These are phyloP conservation scores for Dynastes hyllus DNA, from an alignment of 2,888 invertebrate species.

Conservation along the genomic window DNA sequence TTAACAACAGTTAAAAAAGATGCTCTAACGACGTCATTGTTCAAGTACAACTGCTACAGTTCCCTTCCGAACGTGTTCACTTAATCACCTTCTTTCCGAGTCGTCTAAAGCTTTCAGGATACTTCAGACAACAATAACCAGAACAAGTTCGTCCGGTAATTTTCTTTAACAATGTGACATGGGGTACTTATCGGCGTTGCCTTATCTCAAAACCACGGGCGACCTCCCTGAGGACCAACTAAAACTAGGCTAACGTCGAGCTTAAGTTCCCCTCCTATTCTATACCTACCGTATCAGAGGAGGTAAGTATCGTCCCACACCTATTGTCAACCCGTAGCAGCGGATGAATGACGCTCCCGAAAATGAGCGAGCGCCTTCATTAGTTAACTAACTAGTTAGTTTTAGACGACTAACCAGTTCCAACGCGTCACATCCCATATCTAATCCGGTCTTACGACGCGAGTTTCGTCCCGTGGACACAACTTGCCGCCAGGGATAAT, in stretches of 20 bases:
- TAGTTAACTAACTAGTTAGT: conserved; percentile 24
- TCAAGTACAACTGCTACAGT: too few species aligned
- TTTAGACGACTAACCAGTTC: background rate
- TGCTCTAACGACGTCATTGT: too few species aligned
- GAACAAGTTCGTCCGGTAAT: conserved; percentile 8
- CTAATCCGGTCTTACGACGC: conserved; percentile 31
- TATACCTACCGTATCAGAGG: background rate
- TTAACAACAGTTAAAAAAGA: too few species aligned
- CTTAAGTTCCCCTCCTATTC: background rate
- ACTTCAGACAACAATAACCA: too few species aligned
- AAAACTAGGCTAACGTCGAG: too few species aligned
- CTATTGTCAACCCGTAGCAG: background rate
- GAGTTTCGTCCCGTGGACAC: background rate
- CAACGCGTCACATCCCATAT: conserved; percentile 43
- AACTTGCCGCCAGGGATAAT: background rate
- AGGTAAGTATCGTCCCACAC: background rate
- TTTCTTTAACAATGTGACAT: background rate
- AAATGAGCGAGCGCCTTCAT: conserved; percentile 7
- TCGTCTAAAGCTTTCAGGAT: too few species aligned
- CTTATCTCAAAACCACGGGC: background rate
- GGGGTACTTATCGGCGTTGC: background rate
- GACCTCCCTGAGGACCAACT: background rate
- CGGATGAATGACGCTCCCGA: background rate
- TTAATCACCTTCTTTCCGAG: too few species aligned
- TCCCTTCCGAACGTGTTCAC: too few species aligned